phyloP scores from a whole-genome alignment of 2,113 vertebrate species.

The Carassius auratus region DNA sequence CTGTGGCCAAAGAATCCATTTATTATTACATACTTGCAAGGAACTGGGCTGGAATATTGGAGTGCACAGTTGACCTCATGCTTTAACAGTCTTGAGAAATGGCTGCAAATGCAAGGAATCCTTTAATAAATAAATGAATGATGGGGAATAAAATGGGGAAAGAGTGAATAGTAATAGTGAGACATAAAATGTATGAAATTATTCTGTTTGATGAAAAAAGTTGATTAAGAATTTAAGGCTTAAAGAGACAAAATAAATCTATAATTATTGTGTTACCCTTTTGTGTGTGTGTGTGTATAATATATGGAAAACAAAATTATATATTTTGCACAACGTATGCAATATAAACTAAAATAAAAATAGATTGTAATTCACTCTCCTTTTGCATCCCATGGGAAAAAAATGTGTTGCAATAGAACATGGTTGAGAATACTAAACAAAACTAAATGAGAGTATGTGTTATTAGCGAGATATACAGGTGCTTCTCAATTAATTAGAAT shows the following conservation, averaged over 20 bases:
- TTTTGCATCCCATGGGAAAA: background rate
- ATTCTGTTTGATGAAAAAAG: background rate
- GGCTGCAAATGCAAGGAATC: background rate
- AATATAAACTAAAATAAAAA: background rate
- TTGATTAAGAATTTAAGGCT: background rate
- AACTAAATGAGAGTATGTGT: background rate
- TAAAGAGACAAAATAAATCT: background rate
- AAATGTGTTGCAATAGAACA: background rate
- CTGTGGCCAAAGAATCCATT: conserved; percentile 1
- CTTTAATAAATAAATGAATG: background rate
- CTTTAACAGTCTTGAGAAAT: background rate
- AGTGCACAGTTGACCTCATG: background rate
- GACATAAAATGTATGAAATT: background rate
- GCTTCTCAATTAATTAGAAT: too few species aligned
- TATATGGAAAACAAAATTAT: background rate
- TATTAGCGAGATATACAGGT: background rate
- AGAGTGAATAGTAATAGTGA: background rate
- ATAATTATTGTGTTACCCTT: background rate
- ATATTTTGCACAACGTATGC: too few species aligned
- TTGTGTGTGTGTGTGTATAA: background rate
- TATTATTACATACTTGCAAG: background rate
- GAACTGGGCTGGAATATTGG: background rate
- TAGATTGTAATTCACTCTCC: background rate
- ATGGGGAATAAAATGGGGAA: background rate
- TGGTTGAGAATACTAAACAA: background rate